Evolutionary conservation across 2,888 invertebrate genomes (phyloP).

Genomic region (Zele albiditarsus): DNA sequence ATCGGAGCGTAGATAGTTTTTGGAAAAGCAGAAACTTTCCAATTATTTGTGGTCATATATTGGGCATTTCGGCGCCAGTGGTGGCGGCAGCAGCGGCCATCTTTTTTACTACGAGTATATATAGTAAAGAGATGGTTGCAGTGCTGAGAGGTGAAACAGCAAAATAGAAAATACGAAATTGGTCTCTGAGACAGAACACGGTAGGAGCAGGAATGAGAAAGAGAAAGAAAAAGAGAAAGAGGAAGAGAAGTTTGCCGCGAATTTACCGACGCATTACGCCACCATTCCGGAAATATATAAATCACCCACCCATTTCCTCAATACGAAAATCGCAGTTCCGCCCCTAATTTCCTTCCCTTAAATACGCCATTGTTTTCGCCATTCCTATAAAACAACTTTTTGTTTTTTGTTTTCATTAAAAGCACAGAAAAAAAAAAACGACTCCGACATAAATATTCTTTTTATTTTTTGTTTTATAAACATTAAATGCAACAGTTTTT

Average conservation of each 20-base stretch:
- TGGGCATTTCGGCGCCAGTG: slow-evolving; percentile 25
- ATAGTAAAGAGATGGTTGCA: not conserved
- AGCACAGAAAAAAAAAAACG: not conserved
- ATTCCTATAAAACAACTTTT: not conserved
- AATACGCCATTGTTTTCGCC: not conserved
- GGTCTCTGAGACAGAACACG: not conserved
- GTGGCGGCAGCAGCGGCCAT: not conserved
- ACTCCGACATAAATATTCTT: not conserved
- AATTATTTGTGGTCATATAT: slow-evolving; percentile 38
- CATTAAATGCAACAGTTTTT: not conserved
- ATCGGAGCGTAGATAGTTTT: slow-evolving; percentile 18
- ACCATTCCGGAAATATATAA: slow-evolving; percentile 4
- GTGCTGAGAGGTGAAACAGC: not conserved
- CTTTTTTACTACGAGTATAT: slow-evolving; percentile 2
- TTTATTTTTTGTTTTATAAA: not conserved
- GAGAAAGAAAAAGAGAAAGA: not conserved
- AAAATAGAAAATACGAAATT: slow-evolving; percentile 1
- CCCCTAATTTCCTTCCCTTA: slow-evolving; percentile 9
- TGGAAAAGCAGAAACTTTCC: slow-evolving; percentile 37
- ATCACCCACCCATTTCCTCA: slow-evolving; percentile 6
- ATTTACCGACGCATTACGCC: slow-evolving; percentile 7
- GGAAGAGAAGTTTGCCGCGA: not conserved
- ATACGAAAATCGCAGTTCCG: slow-evolving; percentile 2
- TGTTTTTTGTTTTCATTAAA: not conserved
- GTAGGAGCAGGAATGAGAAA: not conserved